Conservation (phyloP, 1,140 invertebrate species). For the Akabosia matsudoensis region DNA sequence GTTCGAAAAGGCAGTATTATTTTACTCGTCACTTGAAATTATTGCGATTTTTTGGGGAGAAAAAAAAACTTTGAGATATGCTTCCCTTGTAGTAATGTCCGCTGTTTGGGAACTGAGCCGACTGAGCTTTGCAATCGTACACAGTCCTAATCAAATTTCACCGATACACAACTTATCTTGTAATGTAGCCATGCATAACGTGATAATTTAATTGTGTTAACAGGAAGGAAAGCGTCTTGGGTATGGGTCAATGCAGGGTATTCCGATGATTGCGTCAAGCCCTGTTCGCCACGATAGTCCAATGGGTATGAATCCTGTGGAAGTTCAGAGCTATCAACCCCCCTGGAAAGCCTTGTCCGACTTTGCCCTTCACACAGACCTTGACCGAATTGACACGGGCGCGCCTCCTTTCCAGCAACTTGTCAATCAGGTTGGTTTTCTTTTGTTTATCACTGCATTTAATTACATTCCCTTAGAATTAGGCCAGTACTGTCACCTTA, state of each 20-base stretch:
- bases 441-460: conserved; percentile 12
- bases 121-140: too few relatives aligned
- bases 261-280: conserved; percentile 93
- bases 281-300: conserved; percentile 90
- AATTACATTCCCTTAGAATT: not conserved
- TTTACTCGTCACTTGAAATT: too few relatives aligned
- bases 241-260: conserved; percentile 87
- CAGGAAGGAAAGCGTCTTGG: conserved; percentile 89
- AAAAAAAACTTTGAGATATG: too few relatives aligned
- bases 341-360: conserved; percentile 95
- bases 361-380: conserved; percentile 88
- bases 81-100: too few relatives aligned
- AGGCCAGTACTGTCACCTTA: not conserved
- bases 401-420: conserved; percentile 92
- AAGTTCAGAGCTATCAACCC: conserved; percentile 93
- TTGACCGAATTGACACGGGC: conserved; percentile 78
- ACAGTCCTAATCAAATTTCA: not conserved
- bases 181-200: not conserved
- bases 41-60: too few relatives aligned
- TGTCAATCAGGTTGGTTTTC: conserved; percentile 76
- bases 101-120: too few relatives aligned
- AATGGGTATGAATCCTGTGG: conserved; percentile 75
- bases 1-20: too few relatives aligned
- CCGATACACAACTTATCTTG: not conserved
- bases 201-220: conserved; percentile 36